phyloP scores from a whole-genome alignment of 2,113 vertebrate genomes.

The Gopherus evgoodei region DNA sequence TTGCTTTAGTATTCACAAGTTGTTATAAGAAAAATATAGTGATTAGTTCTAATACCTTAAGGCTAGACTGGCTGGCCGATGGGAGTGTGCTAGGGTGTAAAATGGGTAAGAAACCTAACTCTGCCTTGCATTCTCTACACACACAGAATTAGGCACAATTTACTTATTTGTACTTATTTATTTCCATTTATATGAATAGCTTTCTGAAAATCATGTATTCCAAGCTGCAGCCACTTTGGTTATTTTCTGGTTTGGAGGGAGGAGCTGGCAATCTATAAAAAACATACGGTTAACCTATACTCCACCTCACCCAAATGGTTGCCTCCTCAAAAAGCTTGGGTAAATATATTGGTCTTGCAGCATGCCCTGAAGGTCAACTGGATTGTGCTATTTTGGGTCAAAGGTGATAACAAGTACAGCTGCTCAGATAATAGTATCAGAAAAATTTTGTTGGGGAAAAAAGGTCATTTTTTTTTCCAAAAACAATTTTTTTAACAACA shows the following conservation, averaged over 20 bases:
- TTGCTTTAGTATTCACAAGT: conserved; percentile 42
- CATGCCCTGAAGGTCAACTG: background rate
- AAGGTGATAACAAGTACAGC: background rate
- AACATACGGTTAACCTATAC: background rate
- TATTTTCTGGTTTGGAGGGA: too few relatives aligned
- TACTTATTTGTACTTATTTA: background rate
- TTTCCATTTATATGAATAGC: background rate
- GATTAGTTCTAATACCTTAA: background rate
- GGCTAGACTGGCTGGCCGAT: background rate
- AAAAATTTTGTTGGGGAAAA: background rate
- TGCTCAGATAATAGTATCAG: background rate
- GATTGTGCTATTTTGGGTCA: background rate
- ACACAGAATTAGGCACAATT: background rate
- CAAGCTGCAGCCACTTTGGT: background rate
- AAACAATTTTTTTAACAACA: background rate
- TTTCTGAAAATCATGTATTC: background rate
- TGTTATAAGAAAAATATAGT: conserved; percentile 47
- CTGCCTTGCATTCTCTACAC: background rate
- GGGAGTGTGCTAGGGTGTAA: background rate
- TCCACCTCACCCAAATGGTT: background rate
- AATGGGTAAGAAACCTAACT: background rate
- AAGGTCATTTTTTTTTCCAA: background rate
- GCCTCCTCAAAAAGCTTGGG: background rate
- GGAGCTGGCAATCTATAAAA: background rate
- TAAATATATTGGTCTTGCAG: background rate